Evolutionary conservation across 2,797 vertebrate species (phyloP).

Genomic region (Naso thynnoides): DNA sequence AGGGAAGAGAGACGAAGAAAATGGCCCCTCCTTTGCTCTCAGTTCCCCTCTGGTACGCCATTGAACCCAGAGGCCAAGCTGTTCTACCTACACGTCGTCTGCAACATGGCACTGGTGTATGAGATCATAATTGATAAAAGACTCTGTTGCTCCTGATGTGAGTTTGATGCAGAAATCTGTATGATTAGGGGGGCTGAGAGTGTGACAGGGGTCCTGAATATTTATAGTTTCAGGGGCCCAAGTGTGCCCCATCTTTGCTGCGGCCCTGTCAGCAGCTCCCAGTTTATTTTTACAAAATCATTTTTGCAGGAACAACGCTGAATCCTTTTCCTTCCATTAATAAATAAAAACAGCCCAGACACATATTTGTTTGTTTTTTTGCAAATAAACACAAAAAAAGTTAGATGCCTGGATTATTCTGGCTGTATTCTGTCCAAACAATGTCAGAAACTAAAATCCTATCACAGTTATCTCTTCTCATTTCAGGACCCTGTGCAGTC

Average conservation of each 20-base stretch:
- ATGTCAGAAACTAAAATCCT: slow-evolving; percentile 52
- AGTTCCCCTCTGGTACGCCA: slow-evolving; percentile 36
- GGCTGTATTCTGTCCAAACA: slow-evolving; percentile 52
- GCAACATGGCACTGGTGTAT: slow-evolving; percentile 11
- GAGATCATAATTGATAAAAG: slow-evolving; percentile 5
- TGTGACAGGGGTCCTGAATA: background rate
- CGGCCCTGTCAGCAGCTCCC: background rate
- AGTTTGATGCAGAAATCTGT: background rate
- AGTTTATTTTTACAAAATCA: background rate
- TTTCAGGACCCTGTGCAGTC: slow-evolving; percentile 46
- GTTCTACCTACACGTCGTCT: slow-evolving; percentile 21
- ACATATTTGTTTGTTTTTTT: too few relatives aligned
- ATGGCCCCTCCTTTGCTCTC: slow-evolving; percentile 44
- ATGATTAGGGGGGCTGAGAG: background rate
- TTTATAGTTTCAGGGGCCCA: background rate
- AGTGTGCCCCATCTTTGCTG: background rate
- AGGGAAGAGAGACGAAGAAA: slow-evolving; percentile 43
- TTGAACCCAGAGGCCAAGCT: slow-evolving; percentile 48
- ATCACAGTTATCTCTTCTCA: slow-evolving; percentile 60
- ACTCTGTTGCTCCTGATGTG: slow-evolving; percentile 29
- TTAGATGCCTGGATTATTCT: slow-evolving; percentile 30
- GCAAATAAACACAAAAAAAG: background rate
- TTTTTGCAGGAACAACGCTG: background rate
- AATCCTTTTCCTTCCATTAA: background rate
- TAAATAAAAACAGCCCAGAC: background rate